phyloP scores from a whole-genome alignment of 2,888 invertebrate species.

The Pseudoips prasinana region DNA sequence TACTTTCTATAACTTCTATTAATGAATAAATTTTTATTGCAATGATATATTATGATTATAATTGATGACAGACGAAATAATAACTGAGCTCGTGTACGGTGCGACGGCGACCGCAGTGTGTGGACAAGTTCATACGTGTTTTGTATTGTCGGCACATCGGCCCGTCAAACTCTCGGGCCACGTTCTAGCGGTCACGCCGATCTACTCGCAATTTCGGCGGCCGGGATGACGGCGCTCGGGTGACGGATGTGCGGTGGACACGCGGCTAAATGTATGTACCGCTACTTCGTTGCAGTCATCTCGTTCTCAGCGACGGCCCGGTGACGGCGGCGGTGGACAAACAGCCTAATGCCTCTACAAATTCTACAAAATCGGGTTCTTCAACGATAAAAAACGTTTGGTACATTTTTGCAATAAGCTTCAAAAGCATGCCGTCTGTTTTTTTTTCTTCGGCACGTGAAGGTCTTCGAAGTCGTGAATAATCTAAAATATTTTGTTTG shows the following conservation, averaged over 20 bases:
- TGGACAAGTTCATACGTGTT: slow-evolving; percentile 4
- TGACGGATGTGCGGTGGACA: slow-evolving; percentile 9
- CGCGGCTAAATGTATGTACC: slow-evolving; percentile 11
- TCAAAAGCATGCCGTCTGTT: background rate
- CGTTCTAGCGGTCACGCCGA: slow-evolving; percentile 10
- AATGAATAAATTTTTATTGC: slow-evolving; percentile 6
- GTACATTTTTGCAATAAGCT: background rate
- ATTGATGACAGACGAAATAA: too few relatives aligned
- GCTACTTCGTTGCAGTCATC: slow-evolving; percentile 13
- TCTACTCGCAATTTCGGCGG: slow-evolving; percentile 7
- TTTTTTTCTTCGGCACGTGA: background rate
- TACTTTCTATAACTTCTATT: slow-evolving; percentile 7
- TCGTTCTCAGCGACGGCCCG: slow-evolving; percentile 8
- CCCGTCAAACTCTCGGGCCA: slow-evolving; percentile 9
- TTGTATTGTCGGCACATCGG: slow-evolving; percentile 13
- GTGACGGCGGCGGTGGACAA: slow-evolving; percentile 1
- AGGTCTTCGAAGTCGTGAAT: background rate
- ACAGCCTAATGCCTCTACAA: slow-evolving; percentile 1
- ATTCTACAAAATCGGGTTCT: background rate
- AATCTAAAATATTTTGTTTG: background rate
- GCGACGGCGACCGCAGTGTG: too few relatives aligned
- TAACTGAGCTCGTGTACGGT: too few relatives aligned
- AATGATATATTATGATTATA: too few relatives aligned
- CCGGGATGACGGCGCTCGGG: slow-evolving; percentile 11
- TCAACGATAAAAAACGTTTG: slow-evolving; percentile 1